Conservation (phyloP, 2,797 vertebrate species). For the Anabas testudineus region DNA sequence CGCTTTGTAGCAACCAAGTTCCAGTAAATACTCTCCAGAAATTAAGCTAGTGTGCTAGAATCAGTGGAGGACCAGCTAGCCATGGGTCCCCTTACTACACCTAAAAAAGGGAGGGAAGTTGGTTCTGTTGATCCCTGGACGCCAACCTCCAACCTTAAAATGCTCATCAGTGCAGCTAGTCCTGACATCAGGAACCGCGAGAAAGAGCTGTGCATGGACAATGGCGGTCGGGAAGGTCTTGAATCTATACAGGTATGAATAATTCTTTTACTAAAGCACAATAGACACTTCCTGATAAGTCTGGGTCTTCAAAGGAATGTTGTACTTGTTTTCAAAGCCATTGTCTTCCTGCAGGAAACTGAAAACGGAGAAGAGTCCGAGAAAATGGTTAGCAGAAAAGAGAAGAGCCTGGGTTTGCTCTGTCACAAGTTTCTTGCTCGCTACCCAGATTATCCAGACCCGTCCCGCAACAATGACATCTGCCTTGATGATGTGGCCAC, state of each 20-base stretch:
- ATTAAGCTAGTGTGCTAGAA: conserved; percentile 55
- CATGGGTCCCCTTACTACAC: conserved; percentile 88
- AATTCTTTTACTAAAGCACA: rapidly evolving
- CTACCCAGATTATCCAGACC: conserved; percentile 90
- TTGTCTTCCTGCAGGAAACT: conserved; percentile 79
- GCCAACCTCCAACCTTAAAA: conserved; percentile 95
- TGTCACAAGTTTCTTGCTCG: conserved; percentile 95
- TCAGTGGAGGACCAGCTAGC: conserved; percentile 71
- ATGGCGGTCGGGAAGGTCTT: conserved; percentile 73
- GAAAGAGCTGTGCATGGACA: conserved; percentile 82
- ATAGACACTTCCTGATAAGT: background rate
- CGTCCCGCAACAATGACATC: conserved; percentile 89
- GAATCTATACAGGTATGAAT: conserved; percentile 81
- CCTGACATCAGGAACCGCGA: conserved; percentile 95
- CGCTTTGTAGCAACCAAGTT: conserved; percentile 76
- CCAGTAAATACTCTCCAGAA: conserved; percentile 80
- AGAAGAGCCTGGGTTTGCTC: conserved; percentile 95
- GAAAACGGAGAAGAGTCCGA: conserved; percentile 91
- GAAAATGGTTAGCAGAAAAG: conserved; percentile 92
- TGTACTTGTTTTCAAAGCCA: background rate
- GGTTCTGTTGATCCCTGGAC: conserved; percentile 93
- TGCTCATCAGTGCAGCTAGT: conserved; percentile 95
- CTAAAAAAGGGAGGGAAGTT: conserved; percentile 88
- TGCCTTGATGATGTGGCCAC: conserved; percentile 95
- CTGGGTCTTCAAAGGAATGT: rapidly evolving